Base-by-base conservation (phyloP, 2,888 invertebrate species). In the Macrosoma leucophasiata region DNA sequence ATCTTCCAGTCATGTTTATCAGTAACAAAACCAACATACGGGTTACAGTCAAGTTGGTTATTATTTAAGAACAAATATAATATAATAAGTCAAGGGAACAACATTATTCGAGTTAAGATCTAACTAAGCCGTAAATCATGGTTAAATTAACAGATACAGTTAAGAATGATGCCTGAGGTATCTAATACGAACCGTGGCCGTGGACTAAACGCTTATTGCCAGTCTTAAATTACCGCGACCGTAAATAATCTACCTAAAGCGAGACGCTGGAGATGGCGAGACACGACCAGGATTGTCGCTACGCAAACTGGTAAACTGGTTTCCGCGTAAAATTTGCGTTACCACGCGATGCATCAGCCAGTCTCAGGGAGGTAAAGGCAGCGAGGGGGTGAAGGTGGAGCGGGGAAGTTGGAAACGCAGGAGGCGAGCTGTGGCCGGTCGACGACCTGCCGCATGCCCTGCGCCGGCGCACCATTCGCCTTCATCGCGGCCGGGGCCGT, bases 291-390 rank as follows among this genome's bases (percentile, higher is more conserved):
- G n/a, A 33, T 33, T 75, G 74, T 74, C 72, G 67, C 63, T 59
- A 58, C 52, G 60, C 48, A 70, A 76, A 77, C 36, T 33, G 31
- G 11, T 36, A 49, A 55, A 55, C 82, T 68, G 79, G 81, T 84
- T 82, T 77, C 68, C 72, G 67, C 71, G 69, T 76, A 70, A 84
- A 79, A 73, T 81, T 81, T 65, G 79, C 79, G 72, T 76, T 79
- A 72, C 79, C 69, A 72, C 62, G 73, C 76, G 66, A 73, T 79
- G 77, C 81, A 81, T 73, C 76, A 72, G 64, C 66, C 74, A 72
- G 77, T 75, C 68, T 71, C 69, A 63, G 62, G 61, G 69, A 66
- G 68, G 73, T 64, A 67, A 64, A 67, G 68, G 62, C 23, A 13
- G 22, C n/a, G n/a, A 6, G 33, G 33, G 61, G 58, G 53, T 55